Evolutionary conservation across 2,797 vertebrate genomes (phyloP), one percentile per base, ranked within the genome.

Genomic region (Amblyraja radiata): DNA sequence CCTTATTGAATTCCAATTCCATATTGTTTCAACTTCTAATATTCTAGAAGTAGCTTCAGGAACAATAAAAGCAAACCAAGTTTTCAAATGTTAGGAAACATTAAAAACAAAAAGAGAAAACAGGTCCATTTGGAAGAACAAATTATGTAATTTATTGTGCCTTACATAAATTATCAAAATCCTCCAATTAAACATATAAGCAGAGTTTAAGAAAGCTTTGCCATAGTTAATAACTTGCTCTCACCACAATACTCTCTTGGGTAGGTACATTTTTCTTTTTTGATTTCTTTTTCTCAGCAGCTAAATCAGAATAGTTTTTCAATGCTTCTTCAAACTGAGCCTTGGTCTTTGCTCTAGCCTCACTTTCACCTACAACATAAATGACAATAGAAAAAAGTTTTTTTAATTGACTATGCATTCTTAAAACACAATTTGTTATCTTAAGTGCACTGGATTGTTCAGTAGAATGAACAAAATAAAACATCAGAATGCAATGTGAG

Each of bases 251-350:
- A 79, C 95, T 95, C 93, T 98, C 98, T 91, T 96, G 95, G 93
- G 95, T 93, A 93, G 96, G 96, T 0, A 93, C 74, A 83, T 68
- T 94, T 94, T 96, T 97, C 94, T 98, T 97, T 94, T 95, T 96
- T 93, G 93, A 95, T 88, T 94, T 95, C 93, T 96, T 96, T 65
- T 97, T 97, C 68, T 96, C 95, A 13, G 94, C 93, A 23, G 95
- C 94, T 93, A 97, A 93, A 84, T 95, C 96, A 86, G 95, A 96
- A 94, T 97, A 97, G 93, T 92, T 97, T 94, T 97, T 98, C 90
- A 98, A 97, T 28, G 98, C 97, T 93, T 98, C 98, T 94, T 98
- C 97, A 96, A 99, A 98, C 93, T 96, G 95, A 94, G 97, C 97
- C 95, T 96, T 98, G 90, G 98, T 98, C 96, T 97, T 98, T 93